These are phyloP conservation scores for Neocrepidodera transversa DNA, from an alignment of 2,888 invertebrate species.

Conservation along the genomic window DNA sequence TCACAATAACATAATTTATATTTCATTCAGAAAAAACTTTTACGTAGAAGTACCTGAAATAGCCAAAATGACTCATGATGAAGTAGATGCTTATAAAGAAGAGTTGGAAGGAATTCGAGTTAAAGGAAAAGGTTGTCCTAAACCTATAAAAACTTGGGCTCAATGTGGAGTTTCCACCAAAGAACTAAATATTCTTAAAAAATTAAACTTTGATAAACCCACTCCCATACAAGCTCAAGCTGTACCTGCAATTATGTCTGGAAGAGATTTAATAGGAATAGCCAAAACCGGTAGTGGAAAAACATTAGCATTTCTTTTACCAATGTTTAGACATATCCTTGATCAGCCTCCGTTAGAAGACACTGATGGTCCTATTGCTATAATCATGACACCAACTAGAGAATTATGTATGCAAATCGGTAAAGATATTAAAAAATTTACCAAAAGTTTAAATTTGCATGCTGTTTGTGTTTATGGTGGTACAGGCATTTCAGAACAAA, in stretches of 20 bases:
- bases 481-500: constrained; percentile 92
- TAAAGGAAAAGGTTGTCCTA: constrained; percentile 96
- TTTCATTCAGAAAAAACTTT: constrained; percentile 85
- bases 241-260: constrained; percentile 96
- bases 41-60: constrained; percentile 98
- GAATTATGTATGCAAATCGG: constrained; percentile 99
- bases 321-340: constrained; percentile 95
- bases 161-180: constrained; percentile 98
- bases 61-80: constrained; percentile 86
- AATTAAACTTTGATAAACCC: constrained; percentile 91
- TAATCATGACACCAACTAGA: constrained; percentile 98
- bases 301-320: constrained; percentile 95
- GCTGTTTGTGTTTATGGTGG: constrained; percentile 99
- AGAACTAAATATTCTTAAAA: constrained; percentile 90
- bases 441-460: constrained; percentile 82
- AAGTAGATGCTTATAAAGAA: constrained; percentile 83
- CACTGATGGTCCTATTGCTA: constrained; percentile 94
- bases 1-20: constrained; percentile 85
- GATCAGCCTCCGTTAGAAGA: constrained; percentile 95
- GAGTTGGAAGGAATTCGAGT: constrained; percentile 96
- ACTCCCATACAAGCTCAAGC: constrained; percentile 99
- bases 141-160: constrained; percentile 95
- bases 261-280: constrained; percentile 93
- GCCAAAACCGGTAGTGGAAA: constrained; percentile 99
- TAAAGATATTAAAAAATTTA: constrained; percentile 93